Base-by-base conservation (phyloP, 2,113 vertebrate genomes). In the Passer montanus region DNA sequence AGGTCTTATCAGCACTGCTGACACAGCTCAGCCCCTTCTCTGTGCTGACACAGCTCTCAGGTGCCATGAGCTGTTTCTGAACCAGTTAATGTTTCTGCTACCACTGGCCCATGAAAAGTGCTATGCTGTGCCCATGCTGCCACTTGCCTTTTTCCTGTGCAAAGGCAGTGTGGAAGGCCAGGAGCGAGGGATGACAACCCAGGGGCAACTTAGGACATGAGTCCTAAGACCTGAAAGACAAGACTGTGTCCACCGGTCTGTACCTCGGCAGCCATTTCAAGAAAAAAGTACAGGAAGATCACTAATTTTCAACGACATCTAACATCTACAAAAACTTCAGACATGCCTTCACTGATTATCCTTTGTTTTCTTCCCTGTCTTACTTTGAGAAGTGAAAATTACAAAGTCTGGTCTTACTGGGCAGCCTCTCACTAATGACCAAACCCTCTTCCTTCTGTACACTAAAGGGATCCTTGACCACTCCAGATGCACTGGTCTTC, bases 111-210 rank as follows among this genome's bases (percentile, higher is more conserved):
- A 41, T 23, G 49, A 79, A 64, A 90, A 86, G 30, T 11, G 19
- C 31, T 49, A 22, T 0, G 0, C 43, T n/a, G 59, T 16, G 33
- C 44, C 85, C 47, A 27, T 0, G 0, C 35, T 68, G 41, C 33
- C 82, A 37, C 33, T 52, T 78, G 56, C 26, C 39, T 47, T 79
- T 50, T 35, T 39, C 58, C 14, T 37, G 7, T 5, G n/a, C 31
- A 43, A 73, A 44, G 39, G 26, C 33, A 72, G 27, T 1, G 8
- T 23, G 9, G 35, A 30, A 82, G 15, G 47, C 62, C 62, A 90
- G 43, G 18, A 84, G n/a, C 2, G 1, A 68, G 23, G 35, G 23
- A 63, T 1, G 2, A 30, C 33, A 72, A 33, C 4, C 7, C 28
- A 33, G 10, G 10, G 44, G 10, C 6, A 5, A 39, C n/a, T 43